Base-by-base conservation (phyloP, 2,113 vertebrate genomes). In the Limnothrissa miodon region DNA sequence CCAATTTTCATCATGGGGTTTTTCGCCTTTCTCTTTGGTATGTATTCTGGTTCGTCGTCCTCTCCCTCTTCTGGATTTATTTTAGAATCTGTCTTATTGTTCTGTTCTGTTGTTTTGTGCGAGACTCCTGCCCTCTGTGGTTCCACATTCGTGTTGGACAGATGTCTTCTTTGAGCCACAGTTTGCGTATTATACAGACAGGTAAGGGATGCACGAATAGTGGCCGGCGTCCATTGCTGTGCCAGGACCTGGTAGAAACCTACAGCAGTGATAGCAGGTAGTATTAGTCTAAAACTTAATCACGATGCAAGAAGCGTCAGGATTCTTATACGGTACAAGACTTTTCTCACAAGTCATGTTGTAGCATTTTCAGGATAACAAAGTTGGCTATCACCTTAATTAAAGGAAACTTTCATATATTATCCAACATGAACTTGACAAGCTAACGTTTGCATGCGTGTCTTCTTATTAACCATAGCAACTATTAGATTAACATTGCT, bases 1-100 rank as follows among this genome's bases (percentile, higher is more conserved):
- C 95, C 97, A 48, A 99, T 93, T 0, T 90, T 92, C 89, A 93
- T 95, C 97, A 98, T 97, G 3, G 97, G 96, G 87, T 97, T 98
- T 91, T 94, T 97, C 10, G 89, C 96, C 85, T 95, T 96, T 80
- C 86, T 95, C 0, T 89, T 93, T 2, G 96, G 96, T 79, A 96
- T 96, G 88, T 98, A 98, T 62, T 96, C 96, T 0, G 95, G 93
- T 0, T 91, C 93, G 1, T 91, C 89, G 7, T 91, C 87, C 0
- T 85, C 80, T 0, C 90, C 90, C 5, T 86, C 83, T 1, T 87
- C 89, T 1, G 81, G 82, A 21, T 84, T 74, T 74, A 33, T 74
- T 36, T 74, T 74, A 15, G 66, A 39, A 36, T n/a, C 66, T 36
- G 62, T 25, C 17, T 83, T 81, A 46, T 51, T 2, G 46, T 51